phyloP scores from a whole-genome alignment of 2,113 vertebrate species.

The Sapajus apella region DNA sequence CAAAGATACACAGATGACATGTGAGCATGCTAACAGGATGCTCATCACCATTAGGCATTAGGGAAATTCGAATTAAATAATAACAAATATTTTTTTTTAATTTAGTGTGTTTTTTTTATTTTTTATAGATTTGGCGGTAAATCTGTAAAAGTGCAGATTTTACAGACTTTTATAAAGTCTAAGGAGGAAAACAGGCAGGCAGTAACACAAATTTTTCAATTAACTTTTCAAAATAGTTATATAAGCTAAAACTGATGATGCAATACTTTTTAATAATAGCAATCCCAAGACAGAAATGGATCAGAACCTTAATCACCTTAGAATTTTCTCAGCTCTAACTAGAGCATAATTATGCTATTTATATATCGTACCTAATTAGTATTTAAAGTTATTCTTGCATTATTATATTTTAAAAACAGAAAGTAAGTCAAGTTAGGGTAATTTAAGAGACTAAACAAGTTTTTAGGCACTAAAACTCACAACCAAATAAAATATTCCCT shows the following conservation, averaged over 20 bases:
- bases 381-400: constrained; percentile 5
- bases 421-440: background rate
- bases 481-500: constrained; percentile 34
- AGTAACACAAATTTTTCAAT: background rate
- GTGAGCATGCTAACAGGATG: background rate
- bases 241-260: background rate
- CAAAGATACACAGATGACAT: background rate
- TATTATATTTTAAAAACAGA: background rate
- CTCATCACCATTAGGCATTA: background rate
- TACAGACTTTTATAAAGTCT: no score
- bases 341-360: background rate
- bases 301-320: background rate
- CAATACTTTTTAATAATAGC: background rate
- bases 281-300: background rate
- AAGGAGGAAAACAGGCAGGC: background rate
- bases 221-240: background rate
- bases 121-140: no score
- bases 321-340: constrained; percentile 16
- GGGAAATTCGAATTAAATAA: background rate
- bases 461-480: background rate
- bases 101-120: no score
- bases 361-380: background rate
- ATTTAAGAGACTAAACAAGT: constrained; percentile 25
- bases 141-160: no score
- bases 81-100: background rate